phyloP scores from a whole-genome alignment of 2,888 invertebrate genomes.

The Catocala fraxini region DNA sequence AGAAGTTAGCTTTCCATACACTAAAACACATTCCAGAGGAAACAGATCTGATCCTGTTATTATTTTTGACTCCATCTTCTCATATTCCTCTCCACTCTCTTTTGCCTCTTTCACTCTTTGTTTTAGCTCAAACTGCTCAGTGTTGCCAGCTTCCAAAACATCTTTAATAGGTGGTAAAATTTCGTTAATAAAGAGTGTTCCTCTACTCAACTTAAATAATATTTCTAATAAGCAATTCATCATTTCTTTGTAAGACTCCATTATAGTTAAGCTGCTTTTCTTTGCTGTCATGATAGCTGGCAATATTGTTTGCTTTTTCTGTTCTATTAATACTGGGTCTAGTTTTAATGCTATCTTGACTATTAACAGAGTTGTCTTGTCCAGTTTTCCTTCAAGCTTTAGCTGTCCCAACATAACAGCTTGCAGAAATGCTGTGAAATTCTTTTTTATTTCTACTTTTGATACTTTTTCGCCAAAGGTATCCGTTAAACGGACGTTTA shows the following conservation, averaged over 20 bases:
- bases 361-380: conserved; percentile 72
- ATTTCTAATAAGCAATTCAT: conserved; percentile 76
- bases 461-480: conserved; percentile 74
- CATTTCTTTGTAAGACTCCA: conserved; percentile 69
- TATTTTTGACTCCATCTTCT: conserved; percentile 68
- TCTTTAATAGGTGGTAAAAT: conserved; percentile 74
- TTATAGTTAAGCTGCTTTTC: conserved; percentile 61
- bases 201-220: conserved; percentile 79
- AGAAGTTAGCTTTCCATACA: conserved; percentile 76
- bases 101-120: conserved; percentile 58
- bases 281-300: conserved; percentile 75
- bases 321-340: conserved; percentile 78
- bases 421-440: conserved; percentile 74
- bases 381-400: conserved; percentile 74
- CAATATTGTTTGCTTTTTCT: conserved; percentile 65
- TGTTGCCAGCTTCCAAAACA: conserved; percentile 70
- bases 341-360: conserved; percentile 74
- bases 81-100: conserved; percentile 53
- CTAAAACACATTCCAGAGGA: conserved; percentile 69
- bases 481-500: conserved; percentile 73
- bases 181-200: conserved; percentile 71
- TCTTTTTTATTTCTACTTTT: conserved; percentile 78
- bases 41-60: conserved; percentile 73
- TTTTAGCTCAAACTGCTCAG: conserved; percentile 71
- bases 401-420: conserved; percentile 72